These are phyloP conservation scores for Hylia prasina DNA, from an alignment of 2,113 vertebrate species.

Conservation along the genomic window DNA sequence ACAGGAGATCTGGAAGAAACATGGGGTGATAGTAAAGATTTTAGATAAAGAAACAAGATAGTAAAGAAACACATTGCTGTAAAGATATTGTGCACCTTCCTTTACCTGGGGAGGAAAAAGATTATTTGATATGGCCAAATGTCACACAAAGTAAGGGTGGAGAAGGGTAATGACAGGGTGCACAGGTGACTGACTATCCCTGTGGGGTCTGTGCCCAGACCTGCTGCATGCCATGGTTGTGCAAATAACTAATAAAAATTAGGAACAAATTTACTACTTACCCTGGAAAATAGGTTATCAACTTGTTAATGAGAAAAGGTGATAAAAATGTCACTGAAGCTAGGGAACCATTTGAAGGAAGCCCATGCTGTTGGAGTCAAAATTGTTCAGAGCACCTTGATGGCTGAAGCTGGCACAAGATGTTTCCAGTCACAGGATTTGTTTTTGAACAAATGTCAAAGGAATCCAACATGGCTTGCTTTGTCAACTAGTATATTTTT, in stretches of 20 bases:
- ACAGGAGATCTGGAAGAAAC: background rate
- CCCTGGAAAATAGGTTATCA: background rate
- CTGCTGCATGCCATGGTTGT: accelerated
- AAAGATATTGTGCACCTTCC: background rate
- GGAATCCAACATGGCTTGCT: background rate
- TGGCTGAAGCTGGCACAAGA: background rate
- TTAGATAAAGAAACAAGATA: too few relatives aligned
- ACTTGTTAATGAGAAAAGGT: background rate
- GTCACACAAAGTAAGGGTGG: background rate
- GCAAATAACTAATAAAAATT: background rate
- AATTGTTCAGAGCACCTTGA: background rate
- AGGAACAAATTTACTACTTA: background rate
- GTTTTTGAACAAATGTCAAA: background rate
- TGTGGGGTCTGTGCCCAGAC: accelerated
- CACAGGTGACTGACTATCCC: background rate
- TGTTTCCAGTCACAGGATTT: background rate
- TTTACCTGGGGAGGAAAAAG: background rate
- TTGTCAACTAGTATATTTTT: background rate
- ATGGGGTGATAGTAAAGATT: too few relatives aligned
- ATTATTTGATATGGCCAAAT: background rate
- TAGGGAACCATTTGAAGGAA: background rate
- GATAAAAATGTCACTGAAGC: background rate
- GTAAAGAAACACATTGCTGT: background rate
- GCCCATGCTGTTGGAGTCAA: background rate
- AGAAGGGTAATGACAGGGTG: background rate